phyloP scores from a whole-genome alignment of 2,888 invertebrate genomes.

The Drosophila gaucha region DNA sequence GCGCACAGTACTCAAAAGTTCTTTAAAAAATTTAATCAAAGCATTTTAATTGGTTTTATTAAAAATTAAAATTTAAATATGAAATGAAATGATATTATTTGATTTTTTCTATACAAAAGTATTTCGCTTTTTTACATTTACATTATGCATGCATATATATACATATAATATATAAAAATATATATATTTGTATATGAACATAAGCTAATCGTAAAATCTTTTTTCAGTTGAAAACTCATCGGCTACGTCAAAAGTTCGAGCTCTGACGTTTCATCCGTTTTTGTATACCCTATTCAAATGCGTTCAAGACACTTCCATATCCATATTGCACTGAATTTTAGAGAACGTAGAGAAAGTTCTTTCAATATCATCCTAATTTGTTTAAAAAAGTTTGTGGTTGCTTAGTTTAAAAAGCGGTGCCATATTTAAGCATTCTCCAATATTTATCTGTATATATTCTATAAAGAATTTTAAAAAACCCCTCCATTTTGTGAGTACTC shows the following conservation, averaged over 20 bases:
- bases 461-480: too few species aligned
- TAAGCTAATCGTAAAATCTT: slow-evolving; percentile 39
- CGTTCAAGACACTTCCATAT: not conserved
- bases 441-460: too few species aligned
- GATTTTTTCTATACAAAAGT: not conserved
- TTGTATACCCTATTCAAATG: slow-evolving; percentile 12
- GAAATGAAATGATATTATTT: not conserved
- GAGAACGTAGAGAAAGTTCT: not conserved
- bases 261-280: slow-evolving; percentile 21
- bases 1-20: not conserved
- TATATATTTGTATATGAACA: slow-evolving; percentile 17
- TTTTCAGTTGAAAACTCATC: slow-evolving; percentile 28
- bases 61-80: not conserved
- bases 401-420: too few species aligned
- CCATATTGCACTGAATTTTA: not conserved
- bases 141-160: not conserved
- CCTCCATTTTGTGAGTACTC: too few species aligned
- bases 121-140: not conserved
- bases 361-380: too few species aligned
- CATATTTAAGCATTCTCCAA: too few species aligned
- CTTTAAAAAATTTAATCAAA: not conserved
- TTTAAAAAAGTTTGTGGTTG: too few species aligned
- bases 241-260: slow-evolving; percentile 36
- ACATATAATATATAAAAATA: not conserved
- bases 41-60: not conserved